These are phyloP conservation scores for Ladona fulva DNA, from an alignment of 1,140 invertebrate species.

Conservation along the genomic window DNA sequence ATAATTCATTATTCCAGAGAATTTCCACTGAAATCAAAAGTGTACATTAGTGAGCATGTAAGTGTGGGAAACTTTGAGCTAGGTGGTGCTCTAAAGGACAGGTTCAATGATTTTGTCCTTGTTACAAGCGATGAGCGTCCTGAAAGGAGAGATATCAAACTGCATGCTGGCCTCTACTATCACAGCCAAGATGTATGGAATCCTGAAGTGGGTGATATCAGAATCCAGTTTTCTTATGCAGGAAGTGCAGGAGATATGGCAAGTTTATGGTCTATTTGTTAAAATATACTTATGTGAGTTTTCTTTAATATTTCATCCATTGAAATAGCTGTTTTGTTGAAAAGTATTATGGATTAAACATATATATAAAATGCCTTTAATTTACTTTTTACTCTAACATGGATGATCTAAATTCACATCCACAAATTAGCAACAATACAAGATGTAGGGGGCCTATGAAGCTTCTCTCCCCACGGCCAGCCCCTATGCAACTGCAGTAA, in stretches of 20 bases:
- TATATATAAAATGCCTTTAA: too few species aligned
- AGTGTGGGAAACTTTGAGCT: constrained; percentile 44
- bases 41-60: constrained; percentile 46
- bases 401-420: too few species aligned
- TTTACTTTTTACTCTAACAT: too few species aligned
- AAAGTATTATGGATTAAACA: too few species aligned
- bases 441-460: too few species aligned
- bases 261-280: constrained; percentile 28
- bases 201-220: constrained; percentile 70
- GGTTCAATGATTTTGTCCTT: constrained; percentile 65
- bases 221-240: constrained; percentile 75
- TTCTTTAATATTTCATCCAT: too few species aligned
- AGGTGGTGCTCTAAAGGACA: constrained; percentile 55
- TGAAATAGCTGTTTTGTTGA: too few species aligned
- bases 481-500: too few species aligned
- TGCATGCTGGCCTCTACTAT: constrained; percentile 78
- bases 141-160: constrained; percentile 66
- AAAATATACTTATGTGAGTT: background rate
- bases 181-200: constrained; percentile 73
- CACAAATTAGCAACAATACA: too few species aligned
- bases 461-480: too few species aligned
- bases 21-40: constrained; percentile 36
- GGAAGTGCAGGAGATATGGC: constrained; percentile 65
- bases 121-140: constrained; percentile 76
- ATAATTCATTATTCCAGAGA: constrained; percentile 29